A percentile compares a stretch with the other conserved stretches of the same genome.
Evolutionary conservation across 2,888 invertebrate species (phyloP).

Genomic region (Tiliacea citrago): DNA sequence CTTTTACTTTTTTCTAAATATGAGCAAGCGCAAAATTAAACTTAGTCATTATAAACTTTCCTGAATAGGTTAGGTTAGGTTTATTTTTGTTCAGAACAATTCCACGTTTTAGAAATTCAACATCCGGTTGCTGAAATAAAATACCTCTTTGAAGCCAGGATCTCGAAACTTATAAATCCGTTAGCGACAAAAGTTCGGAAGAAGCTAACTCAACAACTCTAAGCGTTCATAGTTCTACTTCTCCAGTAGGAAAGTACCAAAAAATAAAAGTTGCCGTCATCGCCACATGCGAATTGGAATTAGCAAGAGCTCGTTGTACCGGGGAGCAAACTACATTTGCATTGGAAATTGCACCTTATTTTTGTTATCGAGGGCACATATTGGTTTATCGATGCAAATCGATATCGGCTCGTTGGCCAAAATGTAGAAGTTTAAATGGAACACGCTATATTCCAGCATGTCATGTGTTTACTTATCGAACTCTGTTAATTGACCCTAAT

Average conservation of each 20-base stretch:
- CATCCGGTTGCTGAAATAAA: conserved; percentile 22
- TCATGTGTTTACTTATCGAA: conserved; percentile 60
- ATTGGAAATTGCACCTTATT: conserved; percentile 72
- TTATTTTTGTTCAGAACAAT: conserved; percentile 9
- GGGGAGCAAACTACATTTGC: conserved; percentile 70
- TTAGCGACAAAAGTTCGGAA: conserved; percentile 50
- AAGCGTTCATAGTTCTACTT: conserved; percentile 69
- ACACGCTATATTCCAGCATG: conserved; percentile 59
- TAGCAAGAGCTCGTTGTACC: conserved; percentile 79
- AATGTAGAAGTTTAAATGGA: conserved; percentile 65
- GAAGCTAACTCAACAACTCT: conserved; percentile 53
- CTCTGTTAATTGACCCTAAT: conserved; percentile 47
- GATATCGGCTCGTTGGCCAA: conserved; percentile 56
- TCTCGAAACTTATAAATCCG: conserved; percentile 42
- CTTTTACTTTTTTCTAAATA: neutral
- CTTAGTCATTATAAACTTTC: neutral
- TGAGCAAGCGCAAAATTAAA: neutral
- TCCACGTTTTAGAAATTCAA: neutral
- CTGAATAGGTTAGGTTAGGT: too few relatives aligned
- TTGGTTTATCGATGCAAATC: conserved; percentile 55
- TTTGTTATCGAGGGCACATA: conserved; percentile 52
- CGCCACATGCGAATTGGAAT: conserved; percentile 84
- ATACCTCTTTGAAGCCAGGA: conserved; percentile 30
- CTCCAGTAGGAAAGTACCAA: conserved; percentile 76
- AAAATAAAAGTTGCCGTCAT: conserved; percentile 84